Evolutionary conservation across 2,113 vertebrate genomes (phyloP), one percentile per base, ranked within the genome.

Genomic region (Phodopus roborovskii): DNA sequence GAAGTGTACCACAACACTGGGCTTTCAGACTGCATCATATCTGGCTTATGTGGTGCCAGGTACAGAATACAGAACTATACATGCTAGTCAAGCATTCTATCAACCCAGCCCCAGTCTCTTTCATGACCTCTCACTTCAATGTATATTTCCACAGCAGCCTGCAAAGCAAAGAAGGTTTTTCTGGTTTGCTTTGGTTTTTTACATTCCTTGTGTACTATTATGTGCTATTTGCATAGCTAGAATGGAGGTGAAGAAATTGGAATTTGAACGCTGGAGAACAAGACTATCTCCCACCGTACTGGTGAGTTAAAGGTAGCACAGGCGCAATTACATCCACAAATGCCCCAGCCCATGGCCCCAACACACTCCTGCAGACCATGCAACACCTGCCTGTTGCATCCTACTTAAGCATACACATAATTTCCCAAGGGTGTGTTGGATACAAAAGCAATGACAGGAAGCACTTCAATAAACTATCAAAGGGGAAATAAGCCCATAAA

Each of bases 331-430:
- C 10, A 30, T 30, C 53, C 62, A 74, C 70, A 36, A 50, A 75
- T 8, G 4, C 20, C 26, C 2, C 13, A 3, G 42, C n/a, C 45
- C 28, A 2, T 0, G 20, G 45, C 19, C 39, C 64, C 0, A 7
- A 19, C 39, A 36, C 22, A 71, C 45, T 60, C 71, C 50, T 12
- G 39, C 19, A 39, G 62, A 60, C 16, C 68, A 64, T n/a, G 8
- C 28, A 66, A 50, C 1, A n/a, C 33, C 0, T 4, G 16, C 4
- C 26, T 77, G 66, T 36, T 6, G 36, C 1, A 11, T 68, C 20
- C 45, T 53, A 19, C 0, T 1, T 1, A 16, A 30, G 3, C 26
- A 6, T 0, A 10, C 48, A 36, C 20, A 2, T 42, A 33, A 20
- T 36, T 78, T 84, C 82, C 82, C 62, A 64, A 42, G 22, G 62